These are phyloP conservation scores for Galaxea fascicularis DNA, from an alignment of 92 coral and sea anemone species.

Conservation along the genomic window DNA sequence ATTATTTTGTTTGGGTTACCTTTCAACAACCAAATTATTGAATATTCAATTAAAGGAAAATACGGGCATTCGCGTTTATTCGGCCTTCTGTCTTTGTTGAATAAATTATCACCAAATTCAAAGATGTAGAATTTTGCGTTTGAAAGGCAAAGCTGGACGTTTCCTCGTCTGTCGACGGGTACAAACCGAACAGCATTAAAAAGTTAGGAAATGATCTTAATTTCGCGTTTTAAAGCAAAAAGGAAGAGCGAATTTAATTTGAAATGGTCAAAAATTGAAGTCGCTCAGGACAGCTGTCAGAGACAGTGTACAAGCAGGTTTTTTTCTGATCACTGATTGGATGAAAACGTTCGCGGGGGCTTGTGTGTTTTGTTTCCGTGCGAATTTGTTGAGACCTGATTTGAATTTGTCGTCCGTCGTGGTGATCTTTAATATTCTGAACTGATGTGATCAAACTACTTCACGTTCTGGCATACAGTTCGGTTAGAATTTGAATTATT, in stretches of 20 bases:
- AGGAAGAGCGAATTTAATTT: slow-evolving; percentile 3
- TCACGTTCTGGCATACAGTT: slow-evolving; percentile 14
- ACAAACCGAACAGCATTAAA: neutral
- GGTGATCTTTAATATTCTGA: slow-evolving; percentile 42
- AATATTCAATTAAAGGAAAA: slow-evolving; percentile 39
- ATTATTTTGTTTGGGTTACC: slow-evolving; percentile 16
- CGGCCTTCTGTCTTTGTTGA: slow-evolving; percentile 25
- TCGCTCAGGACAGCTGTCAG: slow-evolving; percentile 52
- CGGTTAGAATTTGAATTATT: slow-evolving; percentile 18
- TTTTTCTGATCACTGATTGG: slow-evolving; percentile 43
- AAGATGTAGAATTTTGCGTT: neutral
- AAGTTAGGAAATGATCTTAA: neutral
- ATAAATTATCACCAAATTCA: slow-evolving; percentile 26
- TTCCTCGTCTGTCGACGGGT: neutral
- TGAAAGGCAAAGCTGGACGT: neutral
- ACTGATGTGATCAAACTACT: slow-evolving; percentile 38
- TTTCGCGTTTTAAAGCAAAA: neutral
- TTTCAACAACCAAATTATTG: slow-evolving; percentile 36
- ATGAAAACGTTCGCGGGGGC: slow-evolving; percentile 48
- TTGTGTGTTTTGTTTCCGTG: slow-evolving; percentile 51
- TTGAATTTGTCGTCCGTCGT: slow-evolving; percentile 38
- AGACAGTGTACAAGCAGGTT: slow-evolving; percentile 31
- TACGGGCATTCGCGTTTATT: slow-evolving; percentile 33
- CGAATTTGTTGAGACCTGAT: slow-evolving; percentile 48
- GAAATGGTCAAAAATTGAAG: slow-evolving; percentile 5